Conservation (phyloP, 2,113 vertebrate genomes). For the Herpetotheres cachinnans region DNA sequence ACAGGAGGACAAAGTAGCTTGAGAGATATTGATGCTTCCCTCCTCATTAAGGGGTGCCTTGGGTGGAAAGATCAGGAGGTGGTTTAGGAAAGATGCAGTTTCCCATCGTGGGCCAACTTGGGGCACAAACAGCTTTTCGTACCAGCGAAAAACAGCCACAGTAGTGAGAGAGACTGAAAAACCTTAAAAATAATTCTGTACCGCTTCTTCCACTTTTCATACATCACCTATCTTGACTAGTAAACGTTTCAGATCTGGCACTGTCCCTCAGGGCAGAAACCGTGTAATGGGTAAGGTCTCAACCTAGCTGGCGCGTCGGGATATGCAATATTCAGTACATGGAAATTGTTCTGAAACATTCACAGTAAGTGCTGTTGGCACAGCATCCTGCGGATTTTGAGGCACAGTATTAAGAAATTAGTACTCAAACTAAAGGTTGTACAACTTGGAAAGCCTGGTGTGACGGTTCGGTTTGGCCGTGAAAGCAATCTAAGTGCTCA, state of each 20-base stretch:
- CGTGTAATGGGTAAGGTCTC: neutral
- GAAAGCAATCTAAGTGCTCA: fast-evolving
- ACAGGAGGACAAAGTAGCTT: neutral
- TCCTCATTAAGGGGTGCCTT: fast-evolving
- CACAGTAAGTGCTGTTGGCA: neutral
- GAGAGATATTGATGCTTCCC: neutral
- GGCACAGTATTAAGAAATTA: neutral
- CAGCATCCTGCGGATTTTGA: neutral
- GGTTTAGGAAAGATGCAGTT: neutral
- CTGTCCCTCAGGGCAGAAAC: neutral
- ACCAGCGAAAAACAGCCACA: neutral
- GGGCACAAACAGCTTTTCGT: neutral
- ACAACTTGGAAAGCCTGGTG: neutral
- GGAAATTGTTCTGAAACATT: neutral
- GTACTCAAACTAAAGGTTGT: neutral
- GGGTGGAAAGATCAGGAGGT: neutral
- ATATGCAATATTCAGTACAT: fast-evolving
- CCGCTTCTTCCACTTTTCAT: neutral
- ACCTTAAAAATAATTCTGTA: neutral
- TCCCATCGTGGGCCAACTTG: neutral
- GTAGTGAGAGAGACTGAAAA: neutral
- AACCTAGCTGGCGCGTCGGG: fast-evolving
- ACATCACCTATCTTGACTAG: neutral
- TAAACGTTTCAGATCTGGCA: fast-evolving
- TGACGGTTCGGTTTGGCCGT: fast-evolving